A percentile compares a stretch with the other conserved stretches of the same genome.
These are phyloP conservation scores for Xyrichtys novacula DNA, from an alignment of 2,797 vertebrate genomes.

Conservation along the genomic window DNA sequence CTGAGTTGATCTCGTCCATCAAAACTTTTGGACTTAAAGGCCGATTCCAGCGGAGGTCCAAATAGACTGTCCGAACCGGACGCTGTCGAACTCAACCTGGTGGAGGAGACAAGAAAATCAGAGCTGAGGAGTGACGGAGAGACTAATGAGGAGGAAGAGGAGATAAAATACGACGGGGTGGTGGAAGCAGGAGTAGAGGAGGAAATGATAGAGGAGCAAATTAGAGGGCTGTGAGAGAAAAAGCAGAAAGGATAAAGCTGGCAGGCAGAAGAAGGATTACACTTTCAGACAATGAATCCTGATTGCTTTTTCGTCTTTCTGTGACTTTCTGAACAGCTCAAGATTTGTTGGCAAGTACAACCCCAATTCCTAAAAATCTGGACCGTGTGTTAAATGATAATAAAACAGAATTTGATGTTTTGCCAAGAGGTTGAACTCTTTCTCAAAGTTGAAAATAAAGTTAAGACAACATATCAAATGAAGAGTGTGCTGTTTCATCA, in stretches of 20 bases:
- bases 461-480: too few relatives aligned
- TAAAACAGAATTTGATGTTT: too few relatives aligned
- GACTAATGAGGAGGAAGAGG: not conserved
- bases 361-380: too few relatives aligned
- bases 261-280: not conserved
- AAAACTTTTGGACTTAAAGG: constrained; percentile 91
- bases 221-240: not conserved
- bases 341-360: too few relatives aligned
- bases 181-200: not conserved
- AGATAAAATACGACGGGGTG: not conserved
- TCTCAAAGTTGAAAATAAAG: too few relatives aligned
- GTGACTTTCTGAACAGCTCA: not conserved
- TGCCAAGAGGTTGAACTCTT: too few relatives aligned
- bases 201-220: constrained; percentile 1
- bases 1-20: constrained; percentile 77
- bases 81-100: constrained; percentile 78
- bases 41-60: constrained; percentile 89
- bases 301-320: not conserved
- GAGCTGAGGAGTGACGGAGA: not conserved
- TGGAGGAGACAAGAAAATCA: not conserved
- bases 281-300: not conserved
- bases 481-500: too few relatives aligned
- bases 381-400: too few relatives aligned
- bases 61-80: constrained; percentile 87
- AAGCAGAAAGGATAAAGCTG: too few relatives aligned